Conservation (phyloP, 1,140 invertebrate species). For the Myzus persicae region DNA sequence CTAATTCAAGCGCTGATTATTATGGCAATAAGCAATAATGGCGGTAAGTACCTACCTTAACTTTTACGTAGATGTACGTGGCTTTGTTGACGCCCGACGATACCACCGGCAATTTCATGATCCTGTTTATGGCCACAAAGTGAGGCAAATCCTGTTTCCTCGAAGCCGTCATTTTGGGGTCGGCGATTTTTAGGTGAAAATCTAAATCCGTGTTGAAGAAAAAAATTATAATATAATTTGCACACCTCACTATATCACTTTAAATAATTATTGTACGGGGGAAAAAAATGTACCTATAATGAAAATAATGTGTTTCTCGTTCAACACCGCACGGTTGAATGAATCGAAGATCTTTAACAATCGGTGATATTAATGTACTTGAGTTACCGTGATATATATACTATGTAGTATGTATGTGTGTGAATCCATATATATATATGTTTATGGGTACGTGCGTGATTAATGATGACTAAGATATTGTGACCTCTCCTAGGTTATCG, state of each 20-base stretch:
- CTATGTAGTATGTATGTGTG: too few relatives aligned
- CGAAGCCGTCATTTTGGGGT: not conserved
- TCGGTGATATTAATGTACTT: not conserved
- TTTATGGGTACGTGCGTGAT: not conserved
- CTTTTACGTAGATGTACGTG: slow-evolving; percentile 31
- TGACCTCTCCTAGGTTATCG: not conserved
- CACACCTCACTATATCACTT: not conserved
- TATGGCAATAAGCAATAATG: too few relatives aligned
- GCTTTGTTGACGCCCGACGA: slow-evolving; percentile 35
- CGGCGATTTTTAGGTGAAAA: not conserved
- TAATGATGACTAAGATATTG: not conserved
- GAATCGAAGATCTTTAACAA: not conserved
- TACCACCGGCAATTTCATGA: slow-evolving; percentile 47
- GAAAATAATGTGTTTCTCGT: not conserved
- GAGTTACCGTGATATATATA: not conserved
- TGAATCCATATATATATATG: not conserved
- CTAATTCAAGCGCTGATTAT: too few relatives aligned
- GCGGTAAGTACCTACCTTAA: not conserved
- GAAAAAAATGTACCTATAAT: not conserved
- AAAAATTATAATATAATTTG: not conserved
- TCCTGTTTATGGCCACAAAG: slow-evolving; percentile 42
- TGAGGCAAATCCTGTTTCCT: slow-evolving; percentile 32
- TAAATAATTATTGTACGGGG: too few relatives aligned
- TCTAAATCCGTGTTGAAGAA: not conserved
- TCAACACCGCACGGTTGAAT: not conserved